Evolutionary conservation across 1,140 invertebrate genomes (phyloP), one percentile per base, ranked within the genome.

Genomic region (Notospermus geniculatus): DNA sequence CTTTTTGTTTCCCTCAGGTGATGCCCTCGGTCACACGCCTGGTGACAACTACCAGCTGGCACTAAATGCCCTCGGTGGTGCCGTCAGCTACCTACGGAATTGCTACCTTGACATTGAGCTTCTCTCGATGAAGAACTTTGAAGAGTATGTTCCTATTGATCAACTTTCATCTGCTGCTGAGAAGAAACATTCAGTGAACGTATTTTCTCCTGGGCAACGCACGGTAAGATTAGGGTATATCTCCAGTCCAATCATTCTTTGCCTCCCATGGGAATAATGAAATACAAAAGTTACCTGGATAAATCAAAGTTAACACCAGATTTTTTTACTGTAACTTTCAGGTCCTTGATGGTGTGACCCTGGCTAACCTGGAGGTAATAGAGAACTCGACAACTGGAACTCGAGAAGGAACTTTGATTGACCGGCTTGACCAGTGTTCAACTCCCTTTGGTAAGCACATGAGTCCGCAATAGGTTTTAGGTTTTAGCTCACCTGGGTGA

Each of bases 371-470:
- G 27, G 90, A 94, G 70, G 86, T 99, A 41, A 83, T 95, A 4
- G 77, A 84, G 60, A 85, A 86, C 63, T 65, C 68, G 39, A 59
- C 61, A 27, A 72, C 66, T 15, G 88, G 87, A 4, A 84, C 87
- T 27, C 60, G 57, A 56, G 87, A 91, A 67, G 89, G 90, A 54
- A 91, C 91, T n/a, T 82, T 99, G 25, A 84, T 93, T 43, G 86
- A 89, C 54, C 88, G 86, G 36, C 77, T 99, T 17, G 92, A 99
- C 84, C 85, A 88, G 70, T 98, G 95, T 76, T 87, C 85, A 39
- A 99, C 97, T 0, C 82, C 90, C 46, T 97, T 98, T 85, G 97
- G 97, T 39, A 94, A 92, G 84, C 86, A 89, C 86, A 50, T 36
- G 32, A 36, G 5, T 7, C 15, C 32, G 15, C 32, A 36, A 15